Evolutionary conservation across 2,888 invertebrate genomes (phyloP).

Genomic region (Neria commutata): DNA sequence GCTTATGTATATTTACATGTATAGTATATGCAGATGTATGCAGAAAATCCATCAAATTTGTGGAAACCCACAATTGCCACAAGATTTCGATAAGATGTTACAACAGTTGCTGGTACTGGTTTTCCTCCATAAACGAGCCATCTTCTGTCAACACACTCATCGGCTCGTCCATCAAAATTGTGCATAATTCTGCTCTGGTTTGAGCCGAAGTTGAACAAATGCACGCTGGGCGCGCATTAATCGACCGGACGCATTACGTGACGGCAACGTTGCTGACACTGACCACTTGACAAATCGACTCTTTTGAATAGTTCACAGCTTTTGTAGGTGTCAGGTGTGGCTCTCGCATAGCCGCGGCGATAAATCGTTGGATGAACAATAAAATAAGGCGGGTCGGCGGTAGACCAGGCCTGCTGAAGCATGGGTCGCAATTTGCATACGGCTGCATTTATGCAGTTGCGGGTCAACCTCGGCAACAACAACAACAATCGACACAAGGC

Average conservation of each 20-base stretch:
- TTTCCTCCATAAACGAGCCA: too few relatives aligned
- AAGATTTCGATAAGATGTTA: too few relatives aligned
- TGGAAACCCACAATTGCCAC: too few relatives aligned
- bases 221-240: too few relatives aligned
- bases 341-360: background rate
- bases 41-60: too few relatives aligned
- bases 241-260: background rate
- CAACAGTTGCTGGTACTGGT: too few relatives aligned
- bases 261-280: background rate
- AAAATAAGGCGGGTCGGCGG: background rate
- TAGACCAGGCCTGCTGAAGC: background rate
- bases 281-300: background rate
- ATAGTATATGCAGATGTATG: too few relatives aligned
- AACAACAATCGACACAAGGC: background rate
- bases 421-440: background rate
- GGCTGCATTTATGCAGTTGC: too few relatives aligned
- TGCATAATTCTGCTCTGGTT: background rate
- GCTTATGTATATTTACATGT: too few relatives aligned
- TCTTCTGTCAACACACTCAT: background rate
- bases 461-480: background rate
- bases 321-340: background rate
- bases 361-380: background rate
- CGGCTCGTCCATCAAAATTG: background rate
- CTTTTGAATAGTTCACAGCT: background rate
- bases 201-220: background rate